Evolutionary conservation across 2,888 invertebrate genomes (phyloP), one percentile per base, ranked within the genome.

Genomic region (Sesia bembeciformis): DNA sequence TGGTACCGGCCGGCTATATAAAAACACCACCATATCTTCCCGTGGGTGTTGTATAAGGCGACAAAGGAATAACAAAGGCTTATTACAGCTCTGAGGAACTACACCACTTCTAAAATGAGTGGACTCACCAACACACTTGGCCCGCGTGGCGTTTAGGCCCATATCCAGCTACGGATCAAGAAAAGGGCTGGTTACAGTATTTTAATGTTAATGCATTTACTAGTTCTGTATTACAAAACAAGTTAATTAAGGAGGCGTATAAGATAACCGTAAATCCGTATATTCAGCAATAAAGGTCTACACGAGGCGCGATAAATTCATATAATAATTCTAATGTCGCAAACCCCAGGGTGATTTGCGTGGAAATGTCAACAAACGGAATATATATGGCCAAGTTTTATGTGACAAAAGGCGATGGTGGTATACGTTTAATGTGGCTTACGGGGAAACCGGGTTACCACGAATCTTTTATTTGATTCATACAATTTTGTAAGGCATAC

Each of bases 361-460:
- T 55, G 61, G 61, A 60, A 63, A 57, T 68, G 62, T 60, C 65
- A 62, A 61, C 60, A 56, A 54, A 50, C 49, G 43, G 58, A 53
- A 61, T 58, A 61, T n/a, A n/a, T 62, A 61, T 58, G 59, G 57
- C 60, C 58, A 53, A 63, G 58, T 60, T 67, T 66, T 60, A 65
- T 58, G 60, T 58, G 58, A 60, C 60, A 61, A 63, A 64, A 66
- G 60, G 65, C 57, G 54, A 54, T 56, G 54, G 58, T 56, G 55
- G 60, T 63, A n/a, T 46, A 67, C 65, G 62, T 64, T 65, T 65
- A 66, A 68, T 62, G 60, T 56, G 56, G 54, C 58, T 58, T 52
- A 40, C 8, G 5, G n/a, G 8, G 23, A 46, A 46, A 46, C 46
- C 8, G 7, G 46, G 46, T 46, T 46, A 46, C 46, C n/a, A 6